These are phyloP conservation scores for Smittia aterrima DNA, from an alignment of 2,888 invertebrate genomes.

Conservation along the genomic window DNA sequence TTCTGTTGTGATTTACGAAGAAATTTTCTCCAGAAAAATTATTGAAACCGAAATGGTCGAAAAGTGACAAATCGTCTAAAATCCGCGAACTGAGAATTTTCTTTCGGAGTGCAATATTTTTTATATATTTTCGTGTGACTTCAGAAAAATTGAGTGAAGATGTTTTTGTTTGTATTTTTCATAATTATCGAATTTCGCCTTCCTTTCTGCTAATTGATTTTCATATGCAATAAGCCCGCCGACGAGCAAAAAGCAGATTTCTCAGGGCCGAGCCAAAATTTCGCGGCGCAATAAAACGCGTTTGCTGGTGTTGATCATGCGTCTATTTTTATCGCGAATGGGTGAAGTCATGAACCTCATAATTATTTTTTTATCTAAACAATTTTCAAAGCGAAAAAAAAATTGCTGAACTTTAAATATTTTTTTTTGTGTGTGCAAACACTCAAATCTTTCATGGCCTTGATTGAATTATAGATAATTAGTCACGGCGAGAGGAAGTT, in stretches of 20 bases:
- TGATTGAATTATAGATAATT: background rate
- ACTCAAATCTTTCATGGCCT: background rate
- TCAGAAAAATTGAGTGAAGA: slow-evolving; percentile 29
- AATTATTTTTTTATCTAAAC: slow-evolving; percentile 4
- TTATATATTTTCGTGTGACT: slow-evolving; percentile 34
- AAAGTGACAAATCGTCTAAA: slow-evolving; percentile 30
- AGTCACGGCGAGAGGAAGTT: too few relatives aligned
- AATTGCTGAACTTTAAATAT: background rate
- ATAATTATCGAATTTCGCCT: slow-evolving; percentile 26
- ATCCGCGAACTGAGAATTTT: slow-evolving; percentile 30
- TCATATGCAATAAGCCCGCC: slow-evolving; percentile 4
- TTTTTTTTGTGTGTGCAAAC: too few relatives aligned
- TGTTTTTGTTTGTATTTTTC: slow-evolving; percentile 35
- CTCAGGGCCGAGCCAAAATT: background rate
- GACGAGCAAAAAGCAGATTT: background rate
- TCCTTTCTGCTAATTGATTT: slow-evolving; percentile 33
- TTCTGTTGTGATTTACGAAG: background rate
- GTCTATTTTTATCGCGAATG: background rate
- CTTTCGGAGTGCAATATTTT: slow-evolving; percentile 35
- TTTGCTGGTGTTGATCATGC: background rate
- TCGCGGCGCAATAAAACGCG: background rate
- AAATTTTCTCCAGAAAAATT: background rate
- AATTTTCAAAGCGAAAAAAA: background rate
- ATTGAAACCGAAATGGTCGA: background rate
- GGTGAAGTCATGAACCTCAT: slow-evolving; percentile 5